These are phyloP conservation scores for Cercocebus atys DNA, from an alignment of 2,113 vertebrate genomes.

Conservation along the genomic window DNA sequence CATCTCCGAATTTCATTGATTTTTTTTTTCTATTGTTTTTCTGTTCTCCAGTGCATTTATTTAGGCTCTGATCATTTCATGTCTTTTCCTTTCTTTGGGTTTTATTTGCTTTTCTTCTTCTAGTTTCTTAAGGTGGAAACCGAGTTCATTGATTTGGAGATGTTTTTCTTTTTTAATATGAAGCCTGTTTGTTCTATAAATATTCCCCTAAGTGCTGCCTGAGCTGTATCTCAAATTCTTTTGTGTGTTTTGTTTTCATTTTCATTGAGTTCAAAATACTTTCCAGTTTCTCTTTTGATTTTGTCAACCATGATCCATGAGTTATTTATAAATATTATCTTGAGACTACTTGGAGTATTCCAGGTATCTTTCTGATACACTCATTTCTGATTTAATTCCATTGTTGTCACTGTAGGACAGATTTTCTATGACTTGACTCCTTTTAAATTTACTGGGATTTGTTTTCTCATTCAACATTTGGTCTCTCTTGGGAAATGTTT, in stretches of 20 bases:
- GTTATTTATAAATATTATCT: neutral
- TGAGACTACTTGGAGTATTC: neutral
- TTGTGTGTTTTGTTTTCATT: neutral
- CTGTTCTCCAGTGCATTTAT: neutral
- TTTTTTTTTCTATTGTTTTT: neutral
- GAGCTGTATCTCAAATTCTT: neutral
- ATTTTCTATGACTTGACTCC: constrained; percentile 11
- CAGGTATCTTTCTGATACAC: neutral
- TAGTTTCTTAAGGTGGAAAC: neutral
- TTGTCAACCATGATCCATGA: neutral
- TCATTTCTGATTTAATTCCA: constrained; percentile 1
- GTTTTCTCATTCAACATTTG: neutral
- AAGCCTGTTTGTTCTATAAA: neutral
- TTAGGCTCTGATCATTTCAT: neutral
- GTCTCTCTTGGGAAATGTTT: neutral
- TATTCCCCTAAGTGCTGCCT: neutral
- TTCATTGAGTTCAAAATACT: neutral
- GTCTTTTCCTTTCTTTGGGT: neutral
- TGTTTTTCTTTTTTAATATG: neutral
- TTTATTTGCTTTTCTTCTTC: neutral
- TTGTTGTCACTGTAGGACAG: neutral
- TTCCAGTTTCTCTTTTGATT: neutral
- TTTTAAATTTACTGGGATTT: neutral
- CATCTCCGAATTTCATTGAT: neutral
- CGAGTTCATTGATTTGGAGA: neutral